Base-by-base conservation (phyloP, 2,113 vertebrate species). In the Oryzias melastigma region DNA sequence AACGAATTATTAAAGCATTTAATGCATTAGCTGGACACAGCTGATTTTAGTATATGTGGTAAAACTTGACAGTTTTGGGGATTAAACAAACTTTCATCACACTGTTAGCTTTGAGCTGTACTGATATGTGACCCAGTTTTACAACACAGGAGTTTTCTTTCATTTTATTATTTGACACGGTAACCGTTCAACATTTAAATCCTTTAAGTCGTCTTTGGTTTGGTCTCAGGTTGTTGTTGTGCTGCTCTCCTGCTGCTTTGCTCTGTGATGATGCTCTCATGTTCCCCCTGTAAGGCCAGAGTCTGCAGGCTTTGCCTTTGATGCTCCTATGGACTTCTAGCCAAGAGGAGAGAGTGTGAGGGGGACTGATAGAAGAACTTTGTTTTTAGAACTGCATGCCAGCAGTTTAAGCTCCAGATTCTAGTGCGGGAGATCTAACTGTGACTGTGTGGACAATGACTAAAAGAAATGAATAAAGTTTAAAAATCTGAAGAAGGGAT, bases 301-400 rank as follows among this genome's bases (percentile, higher is more conserved):
- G 51, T 56, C 5, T 25, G 65, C 22, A 47, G 65, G 58, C 4
- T 0, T 4, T 41, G 46, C 58, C 51, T 79, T 53, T 76, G 41
- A 64, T 62, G 51, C 5, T 8, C 2, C 15, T 68, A 48, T 16
- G 18, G 19, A 57, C 45, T 57, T 15, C 3, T 15, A 69, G 35
- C 57, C 41, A 52, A 17, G 10, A 7, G 47, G 14, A 13, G 17
- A 14, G 19, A 12, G 43, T 25, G 53, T 8, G 25, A 43, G 22
- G n/a, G 22, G 46, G 6, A 13, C 25, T 58, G 10, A 19, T 5
- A 56, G 42, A n/a, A 44, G 16, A 27, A 25, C n/a, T 35, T 10
- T 16, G 16, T 6, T 41, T 50, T 44, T 49, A 45, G 19, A 19
- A 18, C 44, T 46, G 6, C 3, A 19, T n/a, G n/a, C 15, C n/a